Evolutionary conservation across 1,140 invertebrate species (phyloP).

Genomic region (Luehdorfia chinensis): DNA sequence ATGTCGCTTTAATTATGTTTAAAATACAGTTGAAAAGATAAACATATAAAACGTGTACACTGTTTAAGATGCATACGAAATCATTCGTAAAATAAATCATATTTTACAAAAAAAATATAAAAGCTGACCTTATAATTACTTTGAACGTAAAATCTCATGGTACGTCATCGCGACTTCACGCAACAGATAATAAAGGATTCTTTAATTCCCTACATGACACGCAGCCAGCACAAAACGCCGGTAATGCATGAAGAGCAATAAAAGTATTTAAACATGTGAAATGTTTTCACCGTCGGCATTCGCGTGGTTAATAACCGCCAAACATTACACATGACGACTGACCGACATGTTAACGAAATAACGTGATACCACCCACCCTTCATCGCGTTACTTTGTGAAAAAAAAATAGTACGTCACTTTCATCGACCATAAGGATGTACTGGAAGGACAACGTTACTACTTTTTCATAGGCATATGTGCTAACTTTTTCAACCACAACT

Average conservation of each 20-base stretch:
- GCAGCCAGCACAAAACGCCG: background rate
- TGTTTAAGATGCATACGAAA: too few species aligned
- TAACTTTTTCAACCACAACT: too few species aligned
- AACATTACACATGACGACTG: conserved; percentile 45
- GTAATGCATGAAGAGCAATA: conserved; percentile 14
- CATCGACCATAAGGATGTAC: background rate
- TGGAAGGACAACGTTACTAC: too few species aligned
- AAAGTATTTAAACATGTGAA: conserved; percentile 20
- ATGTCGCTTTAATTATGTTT: too few species aligned
- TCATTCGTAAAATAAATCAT: too few species aligned
- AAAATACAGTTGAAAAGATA: too few species aligned
- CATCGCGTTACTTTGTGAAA: conserved; percentile 28
- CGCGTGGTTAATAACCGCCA: conserved; percentile 45
- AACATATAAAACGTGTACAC: too few species aligned
- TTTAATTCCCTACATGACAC: conserved; percentile 14
- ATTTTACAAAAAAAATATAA: too few species aligned
- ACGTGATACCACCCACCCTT: conserved; percentile 35
- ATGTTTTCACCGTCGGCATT: conserved; percentile 24
- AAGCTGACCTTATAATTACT: conserved; percentile 1
- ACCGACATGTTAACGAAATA: conserved; percentile 40
- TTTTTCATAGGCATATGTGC: too few species aligned
- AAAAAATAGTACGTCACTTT: background rate
- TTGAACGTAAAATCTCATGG: background rate
- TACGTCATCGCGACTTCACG: background rate
- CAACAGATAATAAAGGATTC: background rate